Conservation (phyloP, 2,113 vertebrate genomes). For the Psilopsiagon aymara region DNA sequence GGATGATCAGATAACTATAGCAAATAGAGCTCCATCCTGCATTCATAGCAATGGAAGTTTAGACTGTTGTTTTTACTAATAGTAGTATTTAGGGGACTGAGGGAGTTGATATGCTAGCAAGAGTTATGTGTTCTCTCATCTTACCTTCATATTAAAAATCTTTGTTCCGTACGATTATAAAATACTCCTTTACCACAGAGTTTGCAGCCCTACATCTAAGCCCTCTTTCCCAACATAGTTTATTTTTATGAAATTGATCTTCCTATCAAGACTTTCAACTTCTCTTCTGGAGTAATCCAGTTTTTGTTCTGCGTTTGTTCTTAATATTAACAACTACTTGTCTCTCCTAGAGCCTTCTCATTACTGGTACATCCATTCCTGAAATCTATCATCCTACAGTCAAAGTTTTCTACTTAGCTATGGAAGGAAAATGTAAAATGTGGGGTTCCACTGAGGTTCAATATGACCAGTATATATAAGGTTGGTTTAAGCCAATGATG, state of each 20-base stretch:
- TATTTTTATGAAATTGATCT: neutral
- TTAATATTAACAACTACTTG: neutral
- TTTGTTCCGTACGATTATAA: neutral
- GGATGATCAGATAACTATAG: neutral
- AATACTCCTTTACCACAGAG: neutral
- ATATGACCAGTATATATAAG: neutral
- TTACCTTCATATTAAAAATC: neutral
- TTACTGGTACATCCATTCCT: neutral
- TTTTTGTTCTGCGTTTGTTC: neutral
- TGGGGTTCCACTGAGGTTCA: neutral
- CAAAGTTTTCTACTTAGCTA: neutral
- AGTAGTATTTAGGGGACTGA: neutral
- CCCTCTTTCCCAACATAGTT: neutral
- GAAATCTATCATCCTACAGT: neutral
- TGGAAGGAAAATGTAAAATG: neutral
- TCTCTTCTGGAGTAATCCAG: neutral
- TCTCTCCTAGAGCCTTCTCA: neutral
- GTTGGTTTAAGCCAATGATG: neutral
- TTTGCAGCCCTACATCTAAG: neutral
- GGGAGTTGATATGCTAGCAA: neutral
- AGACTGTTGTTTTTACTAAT: neutral
- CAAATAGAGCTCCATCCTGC: neutral
- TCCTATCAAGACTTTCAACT: neutral
- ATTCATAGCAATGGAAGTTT: fast-evolving
- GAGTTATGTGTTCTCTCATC: neutral